Evolutionary conservation across 2,113 vertebrate species (phyloP), one percentile per base, ranked within the genome.

Genomic region (Cryptomyrus ogoouensis): DNA sequence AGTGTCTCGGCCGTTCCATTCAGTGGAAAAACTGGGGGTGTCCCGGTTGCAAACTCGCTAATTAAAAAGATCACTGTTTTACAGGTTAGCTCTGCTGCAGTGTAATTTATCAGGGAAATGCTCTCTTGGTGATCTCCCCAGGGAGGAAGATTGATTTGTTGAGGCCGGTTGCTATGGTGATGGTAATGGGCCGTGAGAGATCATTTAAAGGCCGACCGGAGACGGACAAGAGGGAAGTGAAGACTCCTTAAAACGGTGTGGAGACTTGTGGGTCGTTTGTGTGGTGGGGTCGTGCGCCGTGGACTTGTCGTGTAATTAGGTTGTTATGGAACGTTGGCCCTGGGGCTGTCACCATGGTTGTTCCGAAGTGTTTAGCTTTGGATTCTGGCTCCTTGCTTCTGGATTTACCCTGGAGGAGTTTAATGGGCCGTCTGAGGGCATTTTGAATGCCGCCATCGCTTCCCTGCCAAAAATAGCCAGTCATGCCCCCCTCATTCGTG

Each of bases 21-120:
- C 47, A 53, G 35, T 31, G n/a, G 47, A 35, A 50, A 19, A 21
- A 31, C 27, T 44, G 85, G 58, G n/a, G 31, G 3, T 42, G 35
- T 80, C 9, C 85, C 6, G 27, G 49, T 10, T 80, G 49, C n/a
- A 49, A 31, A 31, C 84, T 90, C 39, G 9, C 90, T 88, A 88
- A 90, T 88, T 88, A 88, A 88, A 83, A 83, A 83, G 86, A 88
- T 77, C 9, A 27, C 49, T 58, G 12, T 90, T 62, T 90, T 84
- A 12, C 35, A 56, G 87, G 53, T 90, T 88, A 84, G 70, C 86
- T 58, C 87, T 24, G 2, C 70, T 47, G 12, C 58, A 31, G 47
- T 88, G 58, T 52, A 84, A 90, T 88, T 90, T 87, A 83, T 39
- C 87, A 58, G n/a, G 88, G 83, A 88, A 90, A 83, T 90, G 83